Evolutionary conservation across 2,113 vertebrate species (phyloP), one percentile per base, ranked within the genome.

Genomic region (Ginglymostoma cirratum): DNA sequence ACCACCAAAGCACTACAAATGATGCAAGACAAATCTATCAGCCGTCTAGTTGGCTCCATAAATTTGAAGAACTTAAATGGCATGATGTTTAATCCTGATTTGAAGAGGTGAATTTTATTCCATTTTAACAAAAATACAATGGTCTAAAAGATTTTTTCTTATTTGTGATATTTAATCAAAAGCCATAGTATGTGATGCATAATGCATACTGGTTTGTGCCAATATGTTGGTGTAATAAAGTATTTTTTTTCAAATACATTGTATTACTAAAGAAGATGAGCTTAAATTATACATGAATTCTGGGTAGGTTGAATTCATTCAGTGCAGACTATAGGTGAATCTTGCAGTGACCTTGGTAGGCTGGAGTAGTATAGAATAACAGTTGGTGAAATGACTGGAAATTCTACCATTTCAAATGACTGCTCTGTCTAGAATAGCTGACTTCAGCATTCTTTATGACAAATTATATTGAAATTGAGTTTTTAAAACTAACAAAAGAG

Each of bases 171-270:
- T 70, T 95, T 95, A 95, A 95, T 95, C 94, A 72, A 95, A 72
- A 95, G 72, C 72, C 69, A 52, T 95, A 72, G 42, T 21, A 34
- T 72, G 67, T 97, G 97, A 98, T 98, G 98, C 97, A 98, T 98
- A 98, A 98, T 98, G 98, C 98, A 98, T 98, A 97, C 97, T 98
- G 98, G 67, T 97, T 97, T 97, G 97, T 98, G 98, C 98, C 97
- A 98, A 98, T 98, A 98, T 98, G 97, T 98, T 98, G 97, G 97
- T 98, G 98, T 98, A 98, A 98, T 98, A 98, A 98, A 98, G 98
- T 98, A 97, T 98, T 98, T 97, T 98, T 97, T 98, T 94, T 95
- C 97, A 97, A 97, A 97, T 97, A 98, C 97, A 97, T 96, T 97
- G 98, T 97, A 97, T 97, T 97, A 96, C 97, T 97, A 95, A 96